Evolutionary conservation across 1,140 invertebrate species (phyloP).

Genomic region (Agraylea sexmaculata): DNA sequence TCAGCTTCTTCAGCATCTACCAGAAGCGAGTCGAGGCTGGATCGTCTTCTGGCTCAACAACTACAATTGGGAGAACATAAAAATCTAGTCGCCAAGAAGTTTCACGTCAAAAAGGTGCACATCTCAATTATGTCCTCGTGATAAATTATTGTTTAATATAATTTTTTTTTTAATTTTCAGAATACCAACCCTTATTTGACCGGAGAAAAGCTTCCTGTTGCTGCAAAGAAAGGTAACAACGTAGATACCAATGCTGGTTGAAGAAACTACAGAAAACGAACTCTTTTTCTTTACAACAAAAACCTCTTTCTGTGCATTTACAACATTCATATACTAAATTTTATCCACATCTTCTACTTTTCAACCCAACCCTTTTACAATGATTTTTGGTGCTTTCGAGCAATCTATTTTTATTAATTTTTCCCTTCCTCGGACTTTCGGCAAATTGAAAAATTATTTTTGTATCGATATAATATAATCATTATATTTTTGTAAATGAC

Average conservation of each 20-base stretch:
- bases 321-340: slow-evolving; percentile 6
- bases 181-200: slow-evolving; percentile 63
- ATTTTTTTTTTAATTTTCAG: slow-evolving; percentile 34
- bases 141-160: no score
- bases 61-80: slow-evolving; percentile 46
- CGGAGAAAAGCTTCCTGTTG: slow-evolving; percentile 73
- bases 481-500: slow-evolving; percentile 20
- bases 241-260: slow-evolving; percentile 31
- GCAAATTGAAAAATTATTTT: background rate
- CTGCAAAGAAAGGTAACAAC: slow-evolving; percentile 76
- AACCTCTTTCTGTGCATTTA: no score
- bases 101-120: slow-evolving; percentile 48
- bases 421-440: background rate
- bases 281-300: background rate
- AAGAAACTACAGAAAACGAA: no score
- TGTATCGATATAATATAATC: background rate
- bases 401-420: slow-evolving; percentile 1
- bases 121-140: slow-evolving; percentile 7
- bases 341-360: background rate
- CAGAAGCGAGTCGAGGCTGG: slow-evolving; percentile 28
- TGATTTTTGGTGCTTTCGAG: background rate
- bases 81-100: slow-evolving; percentile 71
- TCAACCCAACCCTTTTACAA: background rate
- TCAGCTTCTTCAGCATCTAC: slow-evolving; percentile 17
- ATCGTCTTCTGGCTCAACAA: slow-evolving; percentile 41